These are phyloP conservation scores for Asbolus verrucosus DNA, from an alignment of 1,140 invertebrate species.

Conservation along the genomic window DNA sequence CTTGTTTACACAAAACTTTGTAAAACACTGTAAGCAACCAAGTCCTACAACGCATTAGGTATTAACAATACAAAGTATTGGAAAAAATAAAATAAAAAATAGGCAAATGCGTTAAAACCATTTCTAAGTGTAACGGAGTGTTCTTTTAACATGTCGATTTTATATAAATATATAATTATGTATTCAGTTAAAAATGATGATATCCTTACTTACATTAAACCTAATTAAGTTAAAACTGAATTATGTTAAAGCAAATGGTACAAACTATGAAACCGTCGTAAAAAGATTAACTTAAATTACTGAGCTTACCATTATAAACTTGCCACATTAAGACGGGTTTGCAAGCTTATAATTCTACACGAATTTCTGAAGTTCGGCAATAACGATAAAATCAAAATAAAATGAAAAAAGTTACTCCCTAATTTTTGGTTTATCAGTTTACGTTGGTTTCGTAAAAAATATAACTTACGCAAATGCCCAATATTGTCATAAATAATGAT, in stretches of 20 bases:
- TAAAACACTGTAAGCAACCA: conserved; percentile 26
- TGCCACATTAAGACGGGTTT: not conserved
- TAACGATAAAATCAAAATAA: conserved; percentile 15
- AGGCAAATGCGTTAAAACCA: not conserved
- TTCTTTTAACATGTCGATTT: too few relatives aligned
- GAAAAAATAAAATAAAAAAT: too few relatives aligned
- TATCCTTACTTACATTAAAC: conserved; percentile 10
- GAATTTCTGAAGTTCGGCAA: not conserved
- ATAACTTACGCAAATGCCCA: conserved; percentile 31
- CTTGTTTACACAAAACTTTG: conserved; percentile 19
- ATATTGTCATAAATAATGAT: conserved; percentile 27
- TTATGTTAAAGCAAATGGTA: conserved; percentile 20
- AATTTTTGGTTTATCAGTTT: conserved; percentile 6
- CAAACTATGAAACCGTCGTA: conserved; percentile 30
- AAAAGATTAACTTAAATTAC: conserved; percentile 32
- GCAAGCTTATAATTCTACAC: not conserved
- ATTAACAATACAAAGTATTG: conserved; percentile 15
- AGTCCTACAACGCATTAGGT: conserved; percentile 22
- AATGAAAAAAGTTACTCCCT: not conserved
- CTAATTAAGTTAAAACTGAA: conserved; percentile 23
- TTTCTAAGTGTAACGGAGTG: not conserved
- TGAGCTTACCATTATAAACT: conserved; percentile 2
- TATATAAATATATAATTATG: not conserved
- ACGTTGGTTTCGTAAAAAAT: conserved; percentile 21
- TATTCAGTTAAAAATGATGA: conserved; percentile 7